Evolutionary conservation across 1,140 invertebrate species (phyloP), one percentile per base, ranked within the genome.

Genomic region (Drosophila parvula): DNA sequence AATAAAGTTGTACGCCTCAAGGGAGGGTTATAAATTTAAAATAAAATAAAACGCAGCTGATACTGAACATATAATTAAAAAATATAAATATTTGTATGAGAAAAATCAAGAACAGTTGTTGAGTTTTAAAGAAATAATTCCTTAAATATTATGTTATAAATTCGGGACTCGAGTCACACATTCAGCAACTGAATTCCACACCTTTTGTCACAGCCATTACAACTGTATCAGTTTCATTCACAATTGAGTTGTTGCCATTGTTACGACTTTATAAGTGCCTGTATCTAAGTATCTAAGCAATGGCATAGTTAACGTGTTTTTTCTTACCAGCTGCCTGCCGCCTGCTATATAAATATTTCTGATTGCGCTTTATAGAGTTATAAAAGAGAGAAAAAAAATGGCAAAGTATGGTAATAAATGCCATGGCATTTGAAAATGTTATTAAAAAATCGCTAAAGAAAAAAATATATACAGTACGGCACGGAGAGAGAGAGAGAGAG

Each of bases 391-490:
- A 81, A 78, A 79, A 84, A 67, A 75, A 65, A 56, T 61, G 43
- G 64, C 76, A 88, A 69, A 86, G 77, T 88, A 88, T 88, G 83
- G 70, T 86, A 86, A 86, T 86, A 88, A 86, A 86, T 86, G 82
- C 83, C 82, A 82, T 83, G 82, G 83, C 82, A 88, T 86, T 86
- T 86, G 69, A 88, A 88, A 86, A 88, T 88, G 79, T 83, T 88
- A 86, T 88, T 79, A 78, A 61, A 75, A 47, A 74, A 74, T 55
- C 53, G 40, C 47, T 47, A 41, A 36, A 16, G 53, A 45, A 71
- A 59, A 74, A 71, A 73, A 71, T 53, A 44, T 36, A 55, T n/a
- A 59, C 18, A 28, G 28, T 14, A 36, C 27, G 5, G 18, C 44
- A 34, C 51, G 32, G 22, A 60, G 47, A 59, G 36, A 79, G 82